These are phyloP conservation scores for Cyprinodon tularosa DNA, from an alignment of 2,113 vertebrate genomes.

Conservation along the genomic window DNA sequence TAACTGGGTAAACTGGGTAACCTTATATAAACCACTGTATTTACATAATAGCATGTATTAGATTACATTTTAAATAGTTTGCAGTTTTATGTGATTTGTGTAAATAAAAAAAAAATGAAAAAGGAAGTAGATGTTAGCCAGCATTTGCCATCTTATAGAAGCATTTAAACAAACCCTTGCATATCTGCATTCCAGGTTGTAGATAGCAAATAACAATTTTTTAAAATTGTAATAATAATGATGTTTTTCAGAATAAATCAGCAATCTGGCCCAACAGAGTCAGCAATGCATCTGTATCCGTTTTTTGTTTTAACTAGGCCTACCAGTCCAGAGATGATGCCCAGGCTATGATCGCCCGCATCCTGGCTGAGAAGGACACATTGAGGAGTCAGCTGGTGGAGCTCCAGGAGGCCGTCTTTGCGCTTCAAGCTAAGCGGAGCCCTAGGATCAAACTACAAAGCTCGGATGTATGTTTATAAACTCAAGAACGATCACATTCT, in stretches of 20 bases:
- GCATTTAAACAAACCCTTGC: not conserved
- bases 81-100: not conserved
- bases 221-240: not conserved
- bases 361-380: constrained; percentile 85
- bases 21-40: not conserved
- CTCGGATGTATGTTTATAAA: constrained; percentile 36
- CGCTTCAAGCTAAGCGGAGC: constrained; percentile 51
- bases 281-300: not conserved
- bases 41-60: not conserved
- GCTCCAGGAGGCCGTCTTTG: constrained; percentile 79
- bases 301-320: constrained; percentile 69
- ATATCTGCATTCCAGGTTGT: not conserved
- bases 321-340: constrained; percentile 84
- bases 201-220: not conserved
- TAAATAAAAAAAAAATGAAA: not conserved
- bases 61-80: not conserved
- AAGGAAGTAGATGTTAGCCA: not conserved
- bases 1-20: too few relatives aligned
- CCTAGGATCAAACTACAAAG: not conserved
- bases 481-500: fast-evolving
- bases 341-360: constrained; percentile 83
- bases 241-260: not conserved
- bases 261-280: not conserved
- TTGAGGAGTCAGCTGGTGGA: constrained; percentile 84
- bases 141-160: fast-evolving